Evolutionary conservation across 2,888 invertebrate genomes (phyloP), one percentile per base, ranked within the genome.

Genomic region (Panorpa germanica): DNA sequence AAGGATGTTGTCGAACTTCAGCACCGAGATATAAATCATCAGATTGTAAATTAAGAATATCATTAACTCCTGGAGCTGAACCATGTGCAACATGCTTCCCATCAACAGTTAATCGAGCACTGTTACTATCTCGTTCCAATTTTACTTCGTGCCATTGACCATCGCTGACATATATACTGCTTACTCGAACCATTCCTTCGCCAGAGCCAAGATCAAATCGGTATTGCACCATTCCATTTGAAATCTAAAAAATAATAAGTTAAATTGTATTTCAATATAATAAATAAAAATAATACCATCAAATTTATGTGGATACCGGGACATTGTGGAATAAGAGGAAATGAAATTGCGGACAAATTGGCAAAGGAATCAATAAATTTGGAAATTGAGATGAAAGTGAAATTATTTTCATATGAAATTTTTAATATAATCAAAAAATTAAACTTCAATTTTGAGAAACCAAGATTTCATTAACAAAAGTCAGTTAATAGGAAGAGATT

Each of bases 131-230:
- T 15, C 88, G 65, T 50, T 86, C 83, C 34, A 93, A 57, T 22
- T 72, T 63, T 16, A 72, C 63, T 39, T 72, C 70, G 49, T 86
- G 86, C 86, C 86, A 86, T 40, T 69, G 65, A 4, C 85, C 83
- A 47, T 86, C 83, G 16, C 77, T 72, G n/a, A 83, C 65, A 43
- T 68, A 68, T n/a, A 72, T 59, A 34, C 73, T 72, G 17, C 72
- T 67, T 3, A 82, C 76, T 37, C 77, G 65, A 17, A 88, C 76
- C 31, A 76, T 56, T 20, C 83, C 88, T 52, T 81, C 81, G 5
- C 93, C 95, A 39, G 81, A 78, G 12, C 95, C 95, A 40, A 91
- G 66, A 50, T 95, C 85, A 61, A 90, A 86, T 39, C 82, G 70
- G 53, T 86, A 88, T 51, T 85, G 86, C 8, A 90, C 68, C 28